Base-by-base conservation (phyloP, 2,797 vertebrate species). In the Gambusia yucatana region DNA sequence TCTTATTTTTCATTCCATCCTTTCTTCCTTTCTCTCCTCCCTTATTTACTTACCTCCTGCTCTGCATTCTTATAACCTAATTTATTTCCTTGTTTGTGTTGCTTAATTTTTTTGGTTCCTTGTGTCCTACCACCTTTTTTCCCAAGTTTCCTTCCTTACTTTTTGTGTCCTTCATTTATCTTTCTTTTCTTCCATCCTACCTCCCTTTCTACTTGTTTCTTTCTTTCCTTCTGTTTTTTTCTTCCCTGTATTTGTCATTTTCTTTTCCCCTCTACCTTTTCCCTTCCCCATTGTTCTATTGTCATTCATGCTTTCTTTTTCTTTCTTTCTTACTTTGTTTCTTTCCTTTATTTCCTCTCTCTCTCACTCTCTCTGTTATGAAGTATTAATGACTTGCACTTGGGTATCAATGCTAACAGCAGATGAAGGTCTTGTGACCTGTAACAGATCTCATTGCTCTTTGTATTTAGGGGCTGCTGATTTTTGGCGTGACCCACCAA, bases 321-420 rank as follows among this genome's bases (percentile, higher is more conserved):
- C 30, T 14, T 59, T 59, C n/a, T 59, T 28, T 5, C n/a, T 25
- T 52, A 8, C 7, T 59, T 13, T 11, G 3, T n/a, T 69, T 30
- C 8, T 10, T 65, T 22, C 6, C 2, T 50, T 52, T 52, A 22
- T 50, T 50, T 50, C 20, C 8, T 22, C 17, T 16, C 3, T 20
- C 3, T 10, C 20, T 65, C 7, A 6, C 61, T 36, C 17, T 36
- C 33, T 20, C 3, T 11, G 0, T 52, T 22, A 55, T 55, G 79
- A 86, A 81, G 80, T 86, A 82, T 85, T 89, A 91, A 90, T 84
- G 78, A 87, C 85, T 89, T 88, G 78, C 85, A 88, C 84, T 77
- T 74, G 76, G 28, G 76, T 75, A 77, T 82, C 83, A 85, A 74
- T 77, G 75, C 72, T 71, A 84, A 82, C 63, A 76, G 77, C 79